Conservation (phyloP, 2,888 invertebrate species). For the Sylvicola cinctus region DNA sequence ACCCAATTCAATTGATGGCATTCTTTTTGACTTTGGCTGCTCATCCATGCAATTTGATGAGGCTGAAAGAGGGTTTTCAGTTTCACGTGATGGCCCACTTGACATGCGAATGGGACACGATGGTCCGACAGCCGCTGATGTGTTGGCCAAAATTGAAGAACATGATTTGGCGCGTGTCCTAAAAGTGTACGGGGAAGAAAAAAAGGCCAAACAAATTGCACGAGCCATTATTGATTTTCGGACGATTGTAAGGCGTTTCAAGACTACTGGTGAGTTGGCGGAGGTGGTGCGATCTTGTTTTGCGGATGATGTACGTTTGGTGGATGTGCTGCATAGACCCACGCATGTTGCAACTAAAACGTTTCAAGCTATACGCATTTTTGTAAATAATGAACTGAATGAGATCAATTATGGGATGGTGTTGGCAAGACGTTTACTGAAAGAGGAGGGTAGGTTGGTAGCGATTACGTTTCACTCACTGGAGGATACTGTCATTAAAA, state of each 20-base stretch:
- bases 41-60: constrained; percentile 90
- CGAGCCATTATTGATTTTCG: constrained; percentile 70
- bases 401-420: constrained; percentile 79
- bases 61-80: constrained; percentile 63
- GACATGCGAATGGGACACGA: constrained; percentile 86
- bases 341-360: constrained; percentile 77
- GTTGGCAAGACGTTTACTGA: constrained; percentile 54
- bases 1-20: constrained; percentile 56
- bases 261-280: constrained; percentile 66
- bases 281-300: constrained; percentile 45
- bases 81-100: constrained; percentile 66
- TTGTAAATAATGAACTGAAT: constrained; percentile 90
- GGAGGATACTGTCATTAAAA: constrained; percentile 83
- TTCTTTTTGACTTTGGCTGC: constrained; percentile 83
- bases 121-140: constrained; percentile 68
- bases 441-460: constrained; percentile 55
- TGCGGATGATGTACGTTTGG: constrained; percentile 29
- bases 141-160: constrained; percentile 61
- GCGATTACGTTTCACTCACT: constrained; percentile 81
- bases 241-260: constrained; percentile 48
- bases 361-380: constrained; percentile 83
- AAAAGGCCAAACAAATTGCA: constrained; percentile 66
- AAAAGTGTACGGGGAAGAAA: constrained; percentile 86
- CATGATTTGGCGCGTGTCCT: constrained; percentile 60
- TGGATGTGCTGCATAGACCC: constrained; percentile 54